phyloP scores from a whole-genome alignment of 2,888 invertebrate species.

The Julus scanicus region DNA sequence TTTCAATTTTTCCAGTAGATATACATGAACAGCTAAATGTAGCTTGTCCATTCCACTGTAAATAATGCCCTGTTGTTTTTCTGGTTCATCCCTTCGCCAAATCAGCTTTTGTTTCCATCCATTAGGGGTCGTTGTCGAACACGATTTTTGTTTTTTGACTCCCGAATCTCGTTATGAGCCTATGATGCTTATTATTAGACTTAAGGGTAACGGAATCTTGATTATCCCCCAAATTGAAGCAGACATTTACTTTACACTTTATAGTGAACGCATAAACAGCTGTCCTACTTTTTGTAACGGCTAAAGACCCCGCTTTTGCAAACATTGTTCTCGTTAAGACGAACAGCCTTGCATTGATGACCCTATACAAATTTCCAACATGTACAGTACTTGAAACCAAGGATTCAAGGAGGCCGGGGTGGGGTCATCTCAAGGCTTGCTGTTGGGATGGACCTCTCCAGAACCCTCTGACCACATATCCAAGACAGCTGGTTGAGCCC shows the following conservation, averaged over 20 bases:
- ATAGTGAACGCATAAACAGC: constrained; percentile 5
- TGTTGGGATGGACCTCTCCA: neutral
- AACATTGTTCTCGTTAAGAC: neutral
- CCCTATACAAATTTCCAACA: constrained; percentile 3
- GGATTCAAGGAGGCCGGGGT: neutral
- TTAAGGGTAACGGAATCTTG: constrained; percentile 24
- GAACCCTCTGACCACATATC: constrained; percentile 12
- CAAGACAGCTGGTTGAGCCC: neutral
- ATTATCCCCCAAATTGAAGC: neutral
- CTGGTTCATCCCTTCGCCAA: neutral
- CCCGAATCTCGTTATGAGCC: neutral
- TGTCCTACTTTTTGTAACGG: neutral
- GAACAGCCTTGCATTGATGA: neutral
- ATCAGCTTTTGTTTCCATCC: constrained; percentile 30
- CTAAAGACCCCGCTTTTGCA: neutral
- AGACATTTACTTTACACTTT: neutral
- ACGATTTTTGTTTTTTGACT: neutral
- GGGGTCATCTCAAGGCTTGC: neutral
- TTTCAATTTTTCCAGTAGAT: no score
- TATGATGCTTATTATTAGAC: constrained; percentile 10
- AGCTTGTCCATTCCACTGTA: neutral
- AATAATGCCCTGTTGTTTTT: neutral
- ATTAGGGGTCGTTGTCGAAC: neutral
- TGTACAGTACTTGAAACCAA: neutral
- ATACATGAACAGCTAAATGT: no score